These are phyloP conservation scores for Gymnobelideus leadbeateri DNA, from an alignment of 2,113 vertebrate genomes.

Conservation along the genomic window DNA sequence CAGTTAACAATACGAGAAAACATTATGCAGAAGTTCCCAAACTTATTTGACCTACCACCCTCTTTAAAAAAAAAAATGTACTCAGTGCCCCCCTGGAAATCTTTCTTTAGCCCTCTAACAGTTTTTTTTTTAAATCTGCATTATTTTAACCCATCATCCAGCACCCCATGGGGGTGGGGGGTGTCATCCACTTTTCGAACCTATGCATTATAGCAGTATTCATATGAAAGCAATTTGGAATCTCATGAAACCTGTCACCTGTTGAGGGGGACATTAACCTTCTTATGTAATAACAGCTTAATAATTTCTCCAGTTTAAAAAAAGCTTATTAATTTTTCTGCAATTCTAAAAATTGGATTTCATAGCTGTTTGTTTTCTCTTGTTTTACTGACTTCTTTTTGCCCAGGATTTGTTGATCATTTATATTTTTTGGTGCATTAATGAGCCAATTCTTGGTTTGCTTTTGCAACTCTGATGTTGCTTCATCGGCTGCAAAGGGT, in stretches of 20 bases:
- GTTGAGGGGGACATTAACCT: neutral
- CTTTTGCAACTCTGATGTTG: neutral
- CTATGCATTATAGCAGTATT: neutral
- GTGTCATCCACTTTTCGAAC: too few species aligned
- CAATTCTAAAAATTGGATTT: neutral
- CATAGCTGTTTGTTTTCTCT: neutral
- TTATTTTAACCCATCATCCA: too few species aligned
- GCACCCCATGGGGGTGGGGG: too few species aligned
- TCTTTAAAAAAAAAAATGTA: too few species aligned
- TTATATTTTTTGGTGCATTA: neutral
- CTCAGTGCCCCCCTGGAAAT: too few species aligned
- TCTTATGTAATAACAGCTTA: neutral
- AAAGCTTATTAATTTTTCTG: neutral
- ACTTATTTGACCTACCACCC: too few species aligned
- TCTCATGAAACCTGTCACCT: neutral
- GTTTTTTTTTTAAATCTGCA: too few species aligned
- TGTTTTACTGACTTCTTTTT: neutral
- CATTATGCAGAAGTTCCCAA: too few species aligned
- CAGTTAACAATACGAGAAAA: neutral
- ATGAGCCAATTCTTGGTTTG: slow-evolving; percentile 1
- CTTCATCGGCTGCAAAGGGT: slow-evolving; percentile 2
- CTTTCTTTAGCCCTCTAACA: too few species aligned
- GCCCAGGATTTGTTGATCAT: neutral
- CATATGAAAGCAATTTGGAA: neutral
- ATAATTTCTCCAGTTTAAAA: neutral